These are phyloP conservation scores for Xyrauchen texanus DNA, from an alignment of 2,113 vertebrate species.

Conservation along the genomic window DNA sequence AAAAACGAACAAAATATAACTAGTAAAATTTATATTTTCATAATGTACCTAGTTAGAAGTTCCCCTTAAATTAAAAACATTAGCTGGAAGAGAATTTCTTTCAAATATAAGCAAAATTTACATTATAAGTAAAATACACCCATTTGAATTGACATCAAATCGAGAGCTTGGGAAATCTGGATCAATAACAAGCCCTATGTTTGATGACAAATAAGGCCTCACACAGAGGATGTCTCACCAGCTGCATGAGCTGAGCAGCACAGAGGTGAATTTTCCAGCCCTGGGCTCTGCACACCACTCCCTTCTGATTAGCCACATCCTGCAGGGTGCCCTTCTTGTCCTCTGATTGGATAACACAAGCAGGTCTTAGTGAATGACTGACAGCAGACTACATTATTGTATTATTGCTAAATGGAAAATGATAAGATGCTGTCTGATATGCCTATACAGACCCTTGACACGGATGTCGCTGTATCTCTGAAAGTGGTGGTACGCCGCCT, in stretches of 20 bases:
- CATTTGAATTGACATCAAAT: too few relatives aligned
- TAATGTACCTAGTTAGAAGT: too few relatives aligned
- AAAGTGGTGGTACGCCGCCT: constrained; percentile 97
- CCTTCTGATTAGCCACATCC: constrained; percentile 96
- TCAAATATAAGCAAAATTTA: too few relatives aligned
- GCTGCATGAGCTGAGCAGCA: constrained; percentile 90
- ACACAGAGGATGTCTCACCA: constrained; percentile 77
- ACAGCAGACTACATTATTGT: not conserved
- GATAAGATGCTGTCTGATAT: not conserved
- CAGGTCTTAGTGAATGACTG: not conserved
- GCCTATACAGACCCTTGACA: constrained; percentile 85
- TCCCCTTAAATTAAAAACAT: too few relatives aligned
- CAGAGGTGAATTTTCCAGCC: constrained; percentile 98
- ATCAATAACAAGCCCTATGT: too few relatives aligned
- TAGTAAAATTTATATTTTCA: too few relatives aligned
- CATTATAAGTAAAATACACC: too few relatives aligned
- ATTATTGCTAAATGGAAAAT: not conserved
- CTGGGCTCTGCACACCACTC: constrained; percentile 92
- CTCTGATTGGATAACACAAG: constrained; percentile 72
- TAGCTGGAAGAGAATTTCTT: too few relatives aligned
- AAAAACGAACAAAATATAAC: too few relatives aligned
- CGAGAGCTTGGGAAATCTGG: too few relatives aligned
- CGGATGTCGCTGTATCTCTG: constrained; percentile 95
- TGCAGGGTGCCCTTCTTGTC: constrained; percentile 96
- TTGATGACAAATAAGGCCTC: not conserved